Percentiles rank a stretch among this genome's conserved stretches.
phyloP scores from a whole-genome alignment of 2,888 invertebrate genomes.

The Fragum fragum region DNA sequence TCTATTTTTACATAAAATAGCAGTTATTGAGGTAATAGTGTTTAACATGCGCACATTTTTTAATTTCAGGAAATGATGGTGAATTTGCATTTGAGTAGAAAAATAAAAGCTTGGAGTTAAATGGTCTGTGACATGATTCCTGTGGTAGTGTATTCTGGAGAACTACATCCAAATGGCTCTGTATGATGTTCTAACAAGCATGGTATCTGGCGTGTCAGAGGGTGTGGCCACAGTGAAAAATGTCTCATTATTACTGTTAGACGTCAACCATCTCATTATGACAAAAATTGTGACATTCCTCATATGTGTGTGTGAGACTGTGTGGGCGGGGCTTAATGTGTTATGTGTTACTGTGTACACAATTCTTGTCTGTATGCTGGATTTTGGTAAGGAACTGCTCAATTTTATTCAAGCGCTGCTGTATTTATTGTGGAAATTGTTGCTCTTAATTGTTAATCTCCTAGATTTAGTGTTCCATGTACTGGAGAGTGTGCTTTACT shows the following conservation, averaged over 20 bases:
- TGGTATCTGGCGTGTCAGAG: constrained; percentile 28
- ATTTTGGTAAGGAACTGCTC: constrained; percentile 64
- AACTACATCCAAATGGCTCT: neutral
- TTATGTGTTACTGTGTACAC: constrained; percentile 40
- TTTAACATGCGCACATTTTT: too few relatives aligned
- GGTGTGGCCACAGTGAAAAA: constrained; percentile 23
- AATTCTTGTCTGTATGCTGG: constrained; percentile 52
- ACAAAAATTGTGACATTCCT: constrained; percentile 36
- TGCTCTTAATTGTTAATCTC: constrained; percentile 61
- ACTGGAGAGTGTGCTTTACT: constrained; percentile 62
- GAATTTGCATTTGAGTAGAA: too few relatives aligned
- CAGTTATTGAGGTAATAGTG: too few relatives aligned
- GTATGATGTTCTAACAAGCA: constrained; percentile 10
- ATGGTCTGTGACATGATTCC: too few relatives aligned
- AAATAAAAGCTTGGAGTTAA: too few relatives aligned
- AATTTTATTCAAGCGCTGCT: constrained; percentile 64
- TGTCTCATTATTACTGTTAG: constrained; percentile 24
- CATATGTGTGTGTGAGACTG: constrained; percentile 33
- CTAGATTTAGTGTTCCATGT: constrained; percentile 60
- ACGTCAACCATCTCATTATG: constrained; percentile 60
- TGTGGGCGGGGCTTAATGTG: constrained; percentile 42
- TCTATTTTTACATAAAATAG: too few relatives aligned
- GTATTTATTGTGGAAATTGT: constrained; percentile 68
- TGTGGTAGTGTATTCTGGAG: too few relatives aligned
- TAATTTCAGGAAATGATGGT: too few relatives aligned